phyloP scores from a whole-genome alignment of 2,797 vertebrate species.

The Micromesistius poutassou region DNA sequence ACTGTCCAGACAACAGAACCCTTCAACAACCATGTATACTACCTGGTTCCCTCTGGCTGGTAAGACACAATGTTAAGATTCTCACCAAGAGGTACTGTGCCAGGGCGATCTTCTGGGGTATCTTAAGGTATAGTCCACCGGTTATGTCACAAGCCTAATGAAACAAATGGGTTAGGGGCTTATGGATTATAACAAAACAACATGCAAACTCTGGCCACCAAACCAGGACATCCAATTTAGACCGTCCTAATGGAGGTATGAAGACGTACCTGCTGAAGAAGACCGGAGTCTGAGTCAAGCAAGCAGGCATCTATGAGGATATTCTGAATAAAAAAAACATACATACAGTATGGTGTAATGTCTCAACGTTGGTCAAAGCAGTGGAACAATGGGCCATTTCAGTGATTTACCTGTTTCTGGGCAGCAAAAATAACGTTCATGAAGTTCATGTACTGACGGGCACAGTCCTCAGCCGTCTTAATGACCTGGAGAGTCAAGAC shows the following conservation, averaged over 20 bases:
- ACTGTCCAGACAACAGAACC: slow-evolving; percentile 70
- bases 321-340: slow-evolving; percentile 66
- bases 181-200: too few relatives aligned
- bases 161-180: slow-evolving; percentile 5
- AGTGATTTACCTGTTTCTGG: slow-evolving; percentile 86
- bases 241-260: neutral
- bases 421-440: slow-evolving; percentile 98
- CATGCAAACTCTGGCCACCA: neutral
- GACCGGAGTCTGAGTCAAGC: slow-evolving; percentile 89
- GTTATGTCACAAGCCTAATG: slow-evolving; percentile 96
- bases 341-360: neutral
- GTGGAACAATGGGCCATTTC: neutral
- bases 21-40: neutral
- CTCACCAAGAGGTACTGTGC: slow-evolving; percentile 93
- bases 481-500: slow-evolving; percentile 78
- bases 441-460: slow-evolving; percentile 97
- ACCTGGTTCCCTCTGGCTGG: neutral
- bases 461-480: slow-evolving; percentile 92
- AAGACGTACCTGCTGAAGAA: slow-evolving; percentile 88
- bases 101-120: slow-evolving; percentile 87
- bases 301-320: slow-evolving; percentile 96
- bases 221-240: neutral
- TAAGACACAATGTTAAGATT: neutral
- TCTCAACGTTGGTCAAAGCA: neutral
- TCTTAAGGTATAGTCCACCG: slow-evolving; percentile 90